Base-by-base conservation (phyloP, 2,113 vertebrate species). In the Notarius lentiginosus region DNA sequence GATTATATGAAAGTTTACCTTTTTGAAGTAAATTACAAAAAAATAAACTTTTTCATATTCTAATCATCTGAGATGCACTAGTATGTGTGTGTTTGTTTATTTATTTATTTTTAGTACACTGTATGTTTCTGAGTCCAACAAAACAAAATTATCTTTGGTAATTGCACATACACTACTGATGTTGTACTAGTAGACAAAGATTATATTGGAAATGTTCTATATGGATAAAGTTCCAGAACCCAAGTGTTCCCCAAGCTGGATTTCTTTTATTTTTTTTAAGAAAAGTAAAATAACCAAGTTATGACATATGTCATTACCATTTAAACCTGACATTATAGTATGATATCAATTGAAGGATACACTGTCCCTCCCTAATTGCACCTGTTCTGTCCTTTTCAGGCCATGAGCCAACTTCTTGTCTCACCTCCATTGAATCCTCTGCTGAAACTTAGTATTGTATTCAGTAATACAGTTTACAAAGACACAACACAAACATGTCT, bases 311-410 rank as follows among this genome's bases (percentile, higher is more conserved):
- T 76, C 14, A 63, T 63, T 77, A 76, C 24, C 58, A 76, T 63
- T 24, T 63, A 65, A 51, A 61, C 41, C 84, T 51, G 12, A 76
- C n/a, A 76, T 61, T 60, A 84, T 47, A 84, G n/a, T 22, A 60
- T 75, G 20, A 47, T 56, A 73, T 58, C 56, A 60, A 47, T 47
- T 73, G 20, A 75, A 60, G 11, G 34, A 51, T 86, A n/a, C 47
- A 70, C 49, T 24, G 51, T 53, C 11, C 63, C 55, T 56, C 65
- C 30, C 14, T 70, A 70, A 81, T n/a, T 80, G 34, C 65, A 86
- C 85, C 85, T 72, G 85, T 53, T 86, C 27, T 60, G 14, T 60
- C 58, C 22, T 47, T 30, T 34, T 34, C 8, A 27, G 63, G 20
- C 63, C n/a, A 30, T 58, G 27, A 68, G 60, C 34, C 84, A 86